Base-by-base conservation (phyloP, 2,113 vertebrate species). In the Periophthalmus modestus region DNA sequence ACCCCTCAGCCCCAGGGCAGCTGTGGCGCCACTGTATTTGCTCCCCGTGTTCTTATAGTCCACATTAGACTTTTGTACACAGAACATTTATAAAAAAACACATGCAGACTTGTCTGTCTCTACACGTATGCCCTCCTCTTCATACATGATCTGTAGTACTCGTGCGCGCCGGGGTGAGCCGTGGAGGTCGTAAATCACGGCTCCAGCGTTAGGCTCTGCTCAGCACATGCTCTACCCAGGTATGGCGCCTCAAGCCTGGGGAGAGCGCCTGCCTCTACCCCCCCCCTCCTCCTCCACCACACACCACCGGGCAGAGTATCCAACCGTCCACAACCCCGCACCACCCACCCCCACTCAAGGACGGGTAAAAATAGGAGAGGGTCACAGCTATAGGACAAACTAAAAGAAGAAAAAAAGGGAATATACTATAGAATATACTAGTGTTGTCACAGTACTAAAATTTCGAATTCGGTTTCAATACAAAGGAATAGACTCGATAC, bases 311-410 rank as follows among this genome's bases (percentile, higher is more conserved):
- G 48, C 54, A 21, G 9, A 55, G 54, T 54, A n/a, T 28, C 28
- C 28, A 28, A 28, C 28, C 28, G 28, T 28, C 28, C 28, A 28
- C 28, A 57, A 57, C 21, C 24, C 13, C 58, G 24, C 58, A 12
- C 58, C 23, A 5, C 28, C 28, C 23, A 59, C 23, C 58, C 3
- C 7, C n/a, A 12, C 54, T 21, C 54, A 57, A 33, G 58, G 58
- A 61, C 58, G 24, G 58, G 58, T 61, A 61, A 61, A 61, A 61
- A 61, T 61, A 61, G 58, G 48, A 50, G 48, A 16, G 14, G 58
- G 58, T 15, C 58, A 9, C 11, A 15, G 24, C 23, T 61, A 61
- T 61, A 61, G 58, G 21, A 61, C 54, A 11, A 57, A 21, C 52
- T 15, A 3, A 12, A 47, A 28, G 28, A 47, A 47, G 13, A 10